Conservation (phyloP, 2,113 vertebrate species). For the Caracal caracal region DNA sequence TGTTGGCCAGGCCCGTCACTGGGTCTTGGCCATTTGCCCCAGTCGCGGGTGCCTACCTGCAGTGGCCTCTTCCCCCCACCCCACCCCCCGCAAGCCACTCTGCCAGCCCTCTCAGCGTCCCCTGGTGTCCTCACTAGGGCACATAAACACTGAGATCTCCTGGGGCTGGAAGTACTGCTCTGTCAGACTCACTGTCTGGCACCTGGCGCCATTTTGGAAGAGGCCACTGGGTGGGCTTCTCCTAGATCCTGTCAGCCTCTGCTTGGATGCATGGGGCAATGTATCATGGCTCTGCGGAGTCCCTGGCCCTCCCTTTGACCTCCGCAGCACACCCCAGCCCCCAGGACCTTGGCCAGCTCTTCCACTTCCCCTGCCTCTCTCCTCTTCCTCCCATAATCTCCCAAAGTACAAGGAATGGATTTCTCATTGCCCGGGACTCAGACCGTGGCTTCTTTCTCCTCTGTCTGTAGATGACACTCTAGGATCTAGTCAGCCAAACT, state of each 20-base stretch:
- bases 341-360: background rate
- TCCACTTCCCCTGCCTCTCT: background rate
- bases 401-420: background rate
- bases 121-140: background rate
- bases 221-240: background rate
- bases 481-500: background rate
- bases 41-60: background rate
- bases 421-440: background rate
- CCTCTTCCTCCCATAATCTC: background rate
- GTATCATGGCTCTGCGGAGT: background rate
- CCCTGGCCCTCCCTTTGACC: background rate
- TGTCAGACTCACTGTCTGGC: too few species aligned
- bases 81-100: background rate
- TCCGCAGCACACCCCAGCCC: accelerated
- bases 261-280: accelerated
- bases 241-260: background rate
- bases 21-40: background rate
- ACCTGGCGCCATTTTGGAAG: background rate
- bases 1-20: background rate
- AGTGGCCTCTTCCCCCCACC: background rate
- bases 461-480: background rate
- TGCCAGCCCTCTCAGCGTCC: background rate
- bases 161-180: background rate
- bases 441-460: background rate
- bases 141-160: background rate